A percentile compares a stretch with the other conserved stretches of the same genome.
phyloP scores from a whole-genome alignment of 2,797 vertebrate genomes.

The Rallus crepitans region DNA sequence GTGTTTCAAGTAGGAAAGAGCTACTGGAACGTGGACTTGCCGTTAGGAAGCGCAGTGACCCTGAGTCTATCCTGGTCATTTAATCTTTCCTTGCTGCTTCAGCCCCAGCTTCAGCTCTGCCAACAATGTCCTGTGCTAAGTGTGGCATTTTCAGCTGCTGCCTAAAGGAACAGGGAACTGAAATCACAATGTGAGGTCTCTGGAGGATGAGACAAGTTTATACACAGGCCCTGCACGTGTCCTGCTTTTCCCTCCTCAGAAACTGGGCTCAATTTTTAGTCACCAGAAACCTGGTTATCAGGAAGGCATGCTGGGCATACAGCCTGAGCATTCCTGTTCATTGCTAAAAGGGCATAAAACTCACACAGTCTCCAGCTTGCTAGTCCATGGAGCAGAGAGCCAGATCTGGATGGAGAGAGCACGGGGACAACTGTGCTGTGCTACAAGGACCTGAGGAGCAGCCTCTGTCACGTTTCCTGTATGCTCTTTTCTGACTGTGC shows the following conservation, averaged over 20 bases:
- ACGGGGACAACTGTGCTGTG: not conserved
- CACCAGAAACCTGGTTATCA: not conserved
- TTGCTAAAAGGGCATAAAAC: not conserved
- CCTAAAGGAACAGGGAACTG: not conserved
- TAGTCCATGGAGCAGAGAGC: not conserved
- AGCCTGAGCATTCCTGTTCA: not conserved
- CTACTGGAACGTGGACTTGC: not conserved
- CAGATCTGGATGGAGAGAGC: not conserved
- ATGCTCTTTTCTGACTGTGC: not conserved
- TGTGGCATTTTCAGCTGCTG: not conserved
- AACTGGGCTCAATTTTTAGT: not conserved
- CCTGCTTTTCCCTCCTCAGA: not conserved
- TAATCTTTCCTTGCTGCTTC: not conserved
- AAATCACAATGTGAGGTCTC: not conserved
- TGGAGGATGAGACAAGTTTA: not conserved
- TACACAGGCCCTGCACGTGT: accelerated
- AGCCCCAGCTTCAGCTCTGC: not conserved
- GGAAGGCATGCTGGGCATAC: accelerated
- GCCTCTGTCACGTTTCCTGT: not conserved
- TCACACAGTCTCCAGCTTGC: not conserved
- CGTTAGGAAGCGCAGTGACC: not conserved
- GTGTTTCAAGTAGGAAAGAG: not conserved
- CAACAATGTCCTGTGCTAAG: not conserved
- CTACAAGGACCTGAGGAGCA: not conserved
- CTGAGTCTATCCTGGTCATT: not conserved